A percentile compares a stretch with the other conserved stretches of the same genome.
Conservation (phyloP, 1,140 invertebrate genomes). For the Phymorhynchus buccinoides region DNA sequence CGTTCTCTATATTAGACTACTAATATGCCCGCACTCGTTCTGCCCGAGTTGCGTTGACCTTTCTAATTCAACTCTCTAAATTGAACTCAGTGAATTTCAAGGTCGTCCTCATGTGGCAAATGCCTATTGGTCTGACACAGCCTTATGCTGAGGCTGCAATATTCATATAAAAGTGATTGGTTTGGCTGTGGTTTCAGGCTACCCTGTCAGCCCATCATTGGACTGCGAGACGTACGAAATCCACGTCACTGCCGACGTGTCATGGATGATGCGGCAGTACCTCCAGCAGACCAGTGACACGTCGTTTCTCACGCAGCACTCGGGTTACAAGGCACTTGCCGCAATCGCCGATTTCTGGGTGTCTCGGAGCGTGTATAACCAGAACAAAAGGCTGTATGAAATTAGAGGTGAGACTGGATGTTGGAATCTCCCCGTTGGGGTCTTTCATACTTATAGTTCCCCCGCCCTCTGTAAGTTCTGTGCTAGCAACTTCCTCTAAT, state of each 20-base stretch:
- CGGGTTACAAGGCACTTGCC: conserved; percentile 57
- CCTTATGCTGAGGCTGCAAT: too few species aligned
- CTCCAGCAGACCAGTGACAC: conserved; percentile 65
- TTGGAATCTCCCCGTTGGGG: too few species aligned
- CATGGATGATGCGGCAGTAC: conserved; percentile 73
- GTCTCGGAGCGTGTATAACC: conserved; percentile 53
- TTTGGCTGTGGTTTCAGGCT: conserved; percentile 50
- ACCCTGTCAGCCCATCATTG: conserved; percentile 57
- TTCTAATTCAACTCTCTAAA: too few species aligned
- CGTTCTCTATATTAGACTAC: too few species aligned
- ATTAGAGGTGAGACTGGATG: conserved; percentile 61
- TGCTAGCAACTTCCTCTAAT: too few species aligned
- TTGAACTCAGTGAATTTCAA: too few species aligned
- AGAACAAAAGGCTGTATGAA: conserved; percentile 52
- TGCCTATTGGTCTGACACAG: too few species aligned
- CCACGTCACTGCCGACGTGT: conserved; percentile 74
- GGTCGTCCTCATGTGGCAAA: too few species aligned
- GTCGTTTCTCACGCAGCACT: conserved; percentile 52
- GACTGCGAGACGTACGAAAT: conserved; percentile 59
- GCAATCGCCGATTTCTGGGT: conserved; percentile 74
- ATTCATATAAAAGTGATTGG: background rate
- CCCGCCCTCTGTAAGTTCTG: too few species aligned
- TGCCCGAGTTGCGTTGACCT: too few species aligned
- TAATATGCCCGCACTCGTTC: too few species aligned
- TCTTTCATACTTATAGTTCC: too few species aligned